Base-by-base conservation (phyloP, 2,888 invertebrate species). In the Palloptera scutellata region DNA sequence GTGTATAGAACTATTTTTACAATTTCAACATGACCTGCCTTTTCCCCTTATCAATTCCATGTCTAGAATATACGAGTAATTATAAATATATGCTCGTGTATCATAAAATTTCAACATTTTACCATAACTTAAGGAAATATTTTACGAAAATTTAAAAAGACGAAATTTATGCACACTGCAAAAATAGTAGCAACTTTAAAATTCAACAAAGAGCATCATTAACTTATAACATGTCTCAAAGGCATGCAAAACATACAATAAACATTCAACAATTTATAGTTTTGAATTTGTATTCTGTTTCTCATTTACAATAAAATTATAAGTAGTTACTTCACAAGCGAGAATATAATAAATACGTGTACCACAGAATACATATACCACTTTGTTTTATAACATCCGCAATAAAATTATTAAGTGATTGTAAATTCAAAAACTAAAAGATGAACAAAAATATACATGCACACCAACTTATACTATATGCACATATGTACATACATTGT, bases 381-480 rank as follows among this genome's bases (percentile, higher is more conserved):
- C 48, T 48, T 48, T 48, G 48, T 48, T 48, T 48, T 48, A 48
- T 48, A n/a, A 48, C 48, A 48, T 48, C 48, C 48, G 48, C 48
- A 48, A 48, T 48, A 48, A 48, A 48, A 48, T 48, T 48, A 48
- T 48, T 48, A 15, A 48, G 48, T 48, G 48, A 48, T 48, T 48
- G 48, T 48, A 48, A 48, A 48, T 15, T 8, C n/a, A n/a, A 48
- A 48, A 15, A n/a, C 13, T n/a, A 48, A 48, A 15, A 48, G 48
- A 48, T 48, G 48, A n/a, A 15, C 15, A 15, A 13, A 48, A 11
- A 15, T 48, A 13, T n/a, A 11, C 48, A 11, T 48, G 1, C 48
- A 48, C 48, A 48, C 11, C 13, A 6, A 48, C 48, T n/a, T 11
- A 15, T 13, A 48, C 13, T 6, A 48, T 5, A n/a, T 11, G 12